A percentile compares a stretch with the other conserved stretches of the same genome.
These are phyloP conservation scores for Anticlea derivata DNA, from an alignment of 2,888 invertebrate species.

Conservation along the genomic window DNA sequence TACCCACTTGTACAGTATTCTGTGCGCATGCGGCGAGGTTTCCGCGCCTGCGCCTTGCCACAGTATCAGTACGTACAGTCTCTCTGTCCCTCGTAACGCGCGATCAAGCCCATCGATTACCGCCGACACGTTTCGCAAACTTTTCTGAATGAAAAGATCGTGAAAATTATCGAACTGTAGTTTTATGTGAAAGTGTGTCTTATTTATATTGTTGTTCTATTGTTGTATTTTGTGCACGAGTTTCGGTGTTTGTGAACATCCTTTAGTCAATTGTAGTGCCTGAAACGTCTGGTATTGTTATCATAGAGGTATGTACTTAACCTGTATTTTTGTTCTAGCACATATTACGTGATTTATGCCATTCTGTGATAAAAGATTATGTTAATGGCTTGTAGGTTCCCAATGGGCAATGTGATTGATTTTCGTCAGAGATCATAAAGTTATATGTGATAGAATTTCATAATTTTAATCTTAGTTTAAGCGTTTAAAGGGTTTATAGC, in stretches of 20 bases:
- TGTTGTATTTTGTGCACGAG: constrained; percentile 15
- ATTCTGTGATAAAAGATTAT: constrained; percentile 10
- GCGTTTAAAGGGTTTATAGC: constrained; percentile 26
- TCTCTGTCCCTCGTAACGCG: constrained; percentile 64
- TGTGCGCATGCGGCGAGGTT: constrained; percentile 49
- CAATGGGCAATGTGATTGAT: constrained; percentile 18
- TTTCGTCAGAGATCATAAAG: constrained; percentile 31
- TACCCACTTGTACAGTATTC: constrained; percentile 15
- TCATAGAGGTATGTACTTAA: constrained; percentile 16
- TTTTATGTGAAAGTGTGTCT: constrained; percentile 10
- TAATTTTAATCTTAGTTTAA: constrained; percentile 21
- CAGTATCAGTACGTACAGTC: constrained; percentile 46
- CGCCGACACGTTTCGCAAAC: constrained; percentile 59
- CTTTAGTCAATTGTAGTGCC: constrained; percentile 22
- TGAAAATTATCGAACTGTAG: constrained; percentile 44
- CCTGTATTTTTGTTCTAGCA: not conserved
- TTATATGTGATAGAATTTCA: constrained; percentile 30
- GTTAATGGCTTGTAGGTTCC: constrained; percentile 12
- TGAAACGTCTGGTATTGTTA: constrained; percentile 15
- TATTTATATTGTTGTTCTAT: not conserved
- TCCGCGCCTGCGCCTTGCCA: constrained; percentile 44
- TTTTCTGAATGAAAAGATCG: constrained; percentile 79
- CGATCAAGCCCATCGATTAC: constrained; percentile 59
- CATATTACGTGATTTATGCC: constrained; percentile 1
- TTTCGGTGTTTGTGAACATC: constrained; percentile 21